A percentile compares a stretch with the other conserved stretches of the same genome.
Evolutionary conservation across 1,140 invertebrate species (phyloP).

Genomic region (Procambarus clarkii): DNA sequence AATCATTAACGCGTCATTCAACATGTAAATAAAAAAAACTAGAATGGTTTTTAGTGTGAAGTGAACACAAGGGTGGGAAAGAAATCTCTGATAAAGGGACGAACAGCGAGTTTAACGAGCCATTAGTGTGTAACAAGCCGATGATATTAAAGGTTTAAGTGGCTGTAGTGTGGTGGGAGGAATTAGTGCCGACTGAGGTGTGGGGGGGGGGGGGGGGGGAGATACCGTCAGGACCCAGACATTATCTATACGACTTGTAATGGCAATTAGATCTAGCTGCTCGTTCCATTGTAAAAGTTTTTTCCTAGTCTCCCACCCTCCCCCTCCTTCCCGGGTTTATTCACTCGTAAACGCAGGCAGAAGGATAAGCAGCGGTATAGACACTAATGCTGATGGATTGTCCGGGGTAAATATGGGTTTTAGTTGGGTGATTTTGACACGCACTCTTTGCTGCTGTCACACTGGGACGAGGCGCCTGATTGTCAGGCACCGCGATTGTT

Average conservation of each 20-base stretch:
- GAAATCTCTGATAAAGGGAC: no score
- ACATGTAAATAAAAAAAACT: no score
- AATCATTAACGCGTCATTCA: no score
- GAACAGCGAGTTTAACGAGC: neutral
- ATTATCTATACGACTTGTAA: constrained; percentile 26
- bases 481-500: no score
- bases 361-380: constrained; percentile 13
- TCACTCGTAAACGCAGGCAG: constrained; percentile 4
- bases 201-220: no score
- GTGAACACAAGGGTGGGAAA: no score
- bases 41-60: no score
- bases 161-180: neutral
- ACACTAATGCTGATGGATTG: constrained; percentile 31
- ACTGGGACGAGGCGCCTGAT: no score
- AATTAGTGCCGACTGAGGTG: neutral
- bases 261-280: constrained; percentile 16
- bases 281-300: constrained; percentile 24
- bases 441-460: no score
- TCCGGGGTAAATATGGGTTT: neutral
- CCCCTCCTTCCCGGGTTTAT: neutral
- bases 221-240: neutral
- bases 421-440: no score
- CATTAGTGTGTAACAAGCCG: neutral
- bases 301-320: neutral
- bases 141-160: neutral